A percentile compares a stretch with the other conserved stretches of the same genome.
These are phyloP conservation scores for Anthopleura xanthogrammica DNA, from an alignment of 92 coral and sea anemone genomes.

Conservation along the genomic window DNA sequence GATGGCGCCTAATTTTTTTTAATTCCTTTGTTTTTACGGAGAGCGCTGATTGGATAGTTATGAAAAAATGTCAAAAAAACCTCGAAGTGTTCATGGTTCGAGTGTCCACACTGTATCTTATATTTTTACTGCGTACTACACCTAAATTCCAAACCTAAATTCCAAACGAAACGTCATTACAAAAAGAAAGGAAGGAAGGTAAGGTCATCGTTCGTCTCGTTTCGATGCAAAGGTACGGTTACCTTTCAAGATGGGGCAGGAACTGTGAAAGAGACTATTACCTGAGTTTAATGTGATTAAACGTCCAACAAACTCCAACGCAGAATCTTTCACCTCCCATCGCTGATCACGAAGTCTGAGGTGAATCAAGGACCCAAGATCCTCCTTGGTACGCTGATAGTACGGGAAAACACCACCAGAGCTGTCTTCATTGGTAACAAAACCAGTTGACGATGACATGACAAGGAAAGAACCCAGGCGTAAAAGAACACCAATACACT, in stretches of 20 bases:
- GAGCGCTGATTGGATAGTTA: too few species aligned
- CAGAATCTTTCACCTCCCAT: slow-evolving; percentile 85
- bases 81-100: too few species aligned
- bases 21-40: too few species aligned
- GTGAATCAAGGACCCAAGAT: slow-evolving; percentile 57
- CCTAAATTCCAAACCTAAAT: too few species aligned
- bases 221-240: too few species aligned
- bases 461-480: neutral
- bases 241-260: neutral
- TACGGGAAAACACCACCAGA: neutral
- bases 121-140: too few species aligned
- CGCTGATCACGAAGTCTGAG: slow-evolving; percentile 71
- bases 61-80: too few species aligned
- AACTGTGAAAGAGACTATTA: neutral
- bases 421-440: neutral
- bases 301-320: slow-evolving; percentile 61
- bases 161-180: neutral
- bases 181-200: too few species aligned
- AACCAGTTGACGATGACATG: neutral
- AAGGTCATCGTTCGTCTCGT: too few species aligned
- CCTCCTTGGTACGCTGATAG: slow-evolving; percentile 16
- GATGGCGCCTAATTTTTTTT: too few species aligned
- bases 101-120: too few species aligned
- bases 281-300: slow-evolving; percentile 41
- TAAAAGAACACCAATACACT: slow-evolving; percentile 13